Conservation (phyloP, 2,797 vertebrate species). For the Thaleichthys pacificus region DNA sequence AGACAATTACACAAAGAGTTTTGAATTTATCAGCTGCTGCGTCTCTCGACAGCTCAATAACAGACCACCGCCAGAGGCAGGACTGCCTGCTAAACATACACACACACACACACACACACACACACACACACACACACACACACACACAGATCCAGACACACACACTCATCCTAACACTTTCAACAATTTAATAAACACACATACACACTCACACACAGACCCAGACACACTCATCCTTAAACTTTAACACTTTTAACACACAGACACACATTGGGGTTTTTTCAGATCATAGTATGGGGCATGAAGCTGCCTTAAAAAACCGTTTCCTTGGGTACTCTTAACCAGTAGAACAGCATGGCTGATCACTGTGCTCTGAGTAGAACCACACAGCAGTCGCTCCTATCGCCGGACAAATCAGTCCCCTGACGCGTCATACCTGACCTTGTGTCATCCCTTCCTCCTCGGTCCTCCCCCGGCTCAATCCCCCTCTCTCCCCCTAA, state of each 20-base stretch:
- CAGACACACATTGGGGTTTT: neutral
- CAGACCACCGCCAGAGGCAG: slow-evolving; percentile 63
- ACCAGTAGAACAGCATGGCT: slow-evolving; percentile 11
- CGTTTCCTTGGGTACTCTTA: no score
- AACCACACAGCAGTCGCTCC: slow-evolving; percentile 25
- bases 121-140: slow-evolving; percentile 19
- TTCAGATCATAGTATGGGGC: neutral
- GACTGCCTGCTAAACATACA: slow-evolving; percentile 25
- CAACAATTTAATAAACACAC: neutral
- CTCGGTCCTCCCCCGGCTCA: neutral
- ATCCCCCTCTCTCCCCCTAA: slow-evolving; percentile 7
- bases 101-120: slow-evolving; percentile 17
- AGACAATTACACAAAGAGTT: slow-evolving; percentile 94
- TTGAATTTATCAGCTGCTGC: slow-evolving; percentile 85
- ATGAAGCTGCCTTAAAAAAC: neutral
- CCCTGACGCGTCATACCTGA: slow-evolving; percentile 61
- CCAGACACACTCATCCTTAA: neutral
- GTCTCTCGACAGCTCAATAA: slow-evolving; percentile 89
- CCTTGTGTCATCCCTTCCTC: slow-evolving; percentile 60
- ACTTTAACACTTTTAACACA: neutral
- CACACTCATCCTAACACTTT: neutral
- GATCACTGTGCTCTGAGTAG: slow-evolving; percentile 40
- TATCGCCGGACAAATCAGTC: slow-evolving; percentile 66
- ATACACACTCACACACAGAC: neutral
- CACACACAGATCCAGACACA: neutral